Evolutionary conservation across 2,113 vertebrate genomes (phyloP), one percentile per base, ranked within the genome.

Genomic region (Oxyura jamaicensis): DNA sequence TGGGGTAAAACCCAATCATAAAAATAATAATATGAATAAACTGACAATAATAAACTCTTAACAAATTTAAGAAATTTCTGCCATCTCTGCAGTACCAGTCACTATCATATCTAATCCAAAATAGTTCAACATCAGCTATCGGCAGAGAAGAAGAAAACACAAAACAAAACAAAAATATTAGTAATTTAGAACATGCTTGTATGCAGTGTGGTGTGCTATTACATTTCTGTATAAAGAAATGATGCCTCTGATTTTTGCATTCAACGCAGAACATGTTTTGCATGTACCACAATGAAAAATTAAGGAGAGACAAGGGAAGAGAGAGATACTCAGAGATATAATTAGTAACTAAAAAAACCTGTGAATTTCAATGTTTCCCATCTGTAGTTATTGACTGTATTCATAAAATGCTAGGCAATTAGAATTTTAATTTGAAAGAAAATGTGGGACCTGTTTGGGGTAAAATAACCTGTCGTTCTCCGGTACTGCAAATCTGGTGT

Each of bases 381-480:
- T 85, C 80, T 95, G 76, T 84, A 71, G 56, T 94, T 93, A 93
- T 60, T 95, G 91, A 91, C 74, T 89, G 36, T 41, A 41, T 86
- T 94, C 68, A 82, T 79, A 80, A 94, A 88, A 92, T 83, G 78
- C 39, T 81, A 95, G 91, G 83, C 86, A 95, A 35, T 89, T 91
- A 87, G 60, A 85, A 94, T 68, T 83, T 62, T 80, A 84, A 95
- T 94, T 94, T 90, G 80, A 92, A 94, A 93, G 90, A 96, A 93
- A 92, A 79, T 89, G 50, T 41, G 44, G 41, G 29, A 71, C 31
- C 14, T 66, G 19, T 91, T 94, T 63, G 56, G 8, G 3, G 13
- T 86, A 86, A 80, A 92, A 91, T 81, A 55, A 31, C 63, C 48
- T 81, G 21, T 83, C 71, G 76, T 67, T 77, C 55, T 83, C 53